phyloP scores from a whole-genome alignment of 2,113 vertebrate species.

The Camelus dromedarius region DNA sequence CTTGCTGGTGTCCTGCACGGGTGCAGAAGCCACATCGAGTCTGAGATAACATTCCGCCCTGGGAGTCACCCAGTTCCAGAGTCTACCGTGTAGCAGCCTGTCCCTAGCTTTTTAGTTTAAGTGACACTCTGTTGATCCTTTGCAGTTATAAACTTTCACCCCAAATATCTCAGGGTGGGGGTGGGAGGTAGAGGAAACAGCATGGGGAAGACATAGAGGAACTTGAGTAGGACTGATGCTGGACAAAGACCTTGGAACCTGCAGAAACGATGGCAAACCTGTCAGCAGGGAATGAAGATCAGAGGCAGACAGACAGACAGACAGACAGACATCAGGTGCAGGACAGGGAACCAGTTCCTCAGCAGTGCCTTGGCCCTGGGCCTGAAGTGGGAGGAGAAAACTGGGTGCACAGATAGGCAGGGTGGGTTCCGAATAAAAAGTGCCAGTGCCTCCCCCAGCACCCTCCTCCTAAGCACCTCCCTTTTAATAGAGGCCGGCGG shows the following conservation, averaged over 20 bases:
- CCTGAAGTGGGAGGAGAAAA: constrained; percentile 77
- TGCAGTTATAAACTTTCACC: neutral
- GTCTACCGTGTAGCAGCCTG: neutral
- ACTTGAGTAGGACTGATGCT: neutral
- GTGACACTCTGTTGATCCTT: neutral
- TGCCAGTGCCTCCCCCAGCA: constrained; percentile 47
- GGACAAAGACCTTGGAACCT: neutral
- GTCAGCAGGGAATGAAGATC: neutral
- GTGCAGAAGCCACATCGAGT: neutral
- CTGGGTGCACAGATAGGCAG: neutral
- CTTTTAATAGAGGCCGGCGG: neutral
- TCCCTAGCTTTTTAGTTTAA: neutral
- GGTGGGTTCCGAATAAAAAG: constrained; percentile 44
- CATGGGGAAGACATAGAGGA: neutral
- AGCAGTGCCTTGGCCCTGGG: constrained; percentile 5
- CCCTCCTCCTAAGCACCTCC: constrained; percentile 8
- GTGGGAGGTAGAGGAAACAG: neutral
- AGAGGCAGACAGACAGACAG: neutral
- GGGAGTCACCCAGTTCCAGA: neutral
- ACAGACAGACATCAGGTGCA: neutral
- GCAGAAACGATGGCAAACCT: neutral
- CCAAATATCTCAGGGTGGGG: neutral
- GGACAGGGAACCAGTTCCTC: constrained; percentile 1
- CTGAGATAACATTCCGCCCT: neutral
- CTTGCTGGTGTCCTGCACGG: neutral